Evolutionary conservation across 2,797 vertebrate species (phyloP), one percentile per base, ranked within the genome.

Genomic region (Silurus lanzhouensis): DNA sequence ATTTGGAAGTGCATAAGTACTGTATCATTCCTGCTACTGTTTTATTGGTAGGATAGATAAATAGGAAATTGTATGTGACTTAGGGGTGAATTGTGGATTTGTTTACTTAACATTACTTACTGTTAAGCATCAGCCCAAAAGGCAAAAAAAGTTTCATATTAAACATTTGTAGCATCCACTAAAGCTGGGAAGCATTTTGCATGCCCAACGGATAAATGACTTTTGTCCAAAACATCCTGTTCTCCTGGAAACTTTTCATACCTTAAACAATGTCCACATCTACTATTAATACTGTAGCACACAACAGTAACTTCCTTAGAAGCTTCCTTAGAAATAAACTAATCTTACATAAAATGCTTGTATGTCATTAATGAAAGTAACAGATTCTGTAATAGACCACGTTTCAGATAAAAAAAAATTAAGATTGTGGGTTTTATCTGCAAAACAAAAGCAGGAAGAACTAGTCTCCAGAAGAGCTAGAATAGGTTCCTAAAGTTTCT

Each of bases 11-110:
- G 44, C 12, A 44, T 17, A 72, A n/a, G 44, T 20, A 14, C 2
- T 38, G 31, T 38, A 38, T 15, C 25, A 14, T 25, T 57, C 58
- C 15, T 76, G 52, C n/a, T 1, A 27, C 52, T 31, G 14, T 57
- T 27, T 57, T 75, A 75, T 75, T 76, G 27, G n/a, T 27, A 76
- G 74, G n/a, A 58, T 17, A 27, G 52, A n/a, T 31, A 31, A 76
- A 6, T 14, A 17, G 3, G 72, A 48, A 25, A 57, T 75, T 75
- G 6, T 17, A 19, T 57, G 25, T 57, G 74, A 58, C n/a, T 10
- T 14, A n/a, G 1, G 52, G 46, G 9, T n/a, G 44, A 8, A 15
- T n/a, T n/a, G 20, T 10, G 31, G 17, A 70, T 72, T 20, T 48
- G 31, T 70, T 70, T 48, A 48, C 52, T 57, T 31, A 76, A 17